Conservation (phyloP, 37 sponge, comb jelly and placozoan species). For the Eunapius fragilis region DNA sequence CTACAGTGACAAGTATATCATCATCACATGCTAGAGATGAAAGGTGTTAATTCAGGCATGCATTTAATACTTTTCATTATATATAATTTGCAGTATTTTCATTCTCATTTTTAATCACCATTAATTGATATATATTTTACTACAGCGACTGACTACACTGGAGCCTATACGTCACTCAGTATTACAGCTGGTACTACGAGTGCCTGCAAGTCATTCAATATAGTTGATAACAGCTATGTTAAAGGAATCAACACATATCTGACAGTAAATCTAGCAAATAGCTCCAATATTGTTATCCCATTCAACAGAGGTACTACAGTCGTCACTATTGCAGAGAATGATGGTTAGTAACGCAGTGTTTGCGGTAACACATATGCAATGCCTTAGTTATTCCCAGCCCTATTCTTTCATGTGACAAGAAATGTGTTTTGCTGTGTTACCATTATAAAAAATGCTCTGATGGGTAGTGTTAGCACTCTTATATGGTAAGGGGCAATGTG, state of each 20-base stretch:
- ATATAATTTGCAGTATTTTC: no score
- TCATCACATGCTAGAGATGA: no score
- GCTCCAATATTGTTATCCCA: not conserved
- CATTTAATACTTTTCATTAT: no score
- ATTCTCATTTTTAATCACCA: no score
- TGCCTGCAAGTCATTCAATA: not conserved
- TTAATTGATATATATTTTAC: no score
- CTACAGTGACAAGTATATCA: no score
- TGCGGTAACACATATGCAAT: no score
- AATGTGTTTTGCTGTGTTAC: not conserved
- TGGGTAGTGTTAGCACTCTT: no score
- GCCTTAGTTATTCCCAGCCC: no score
- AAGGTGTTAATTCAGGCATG: no score
- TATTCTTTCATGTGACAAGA: no score
- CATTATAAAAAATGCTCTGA: not conserved
- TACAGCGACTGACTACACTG: not conserved
- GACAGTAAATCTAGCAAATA: not conserved
- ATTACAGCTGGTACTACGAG: not conserved
- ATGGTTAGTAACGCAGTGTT: not conserved
- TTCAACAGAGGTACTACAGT: not conserved
- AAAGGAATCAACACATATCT: not conserved
- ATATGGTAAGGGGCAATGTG: no score
- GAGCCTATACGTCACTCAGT: not conserved
- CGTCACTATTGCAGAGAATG: not conserved
- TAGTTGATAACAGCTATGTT: not conserved